Percentiles rank a stretch among this genome's conserved stretches.
phyloP scores from a whole-genome alignment of 1,140 invertebrate species.

The Tetramorium alpestre region DNA sequence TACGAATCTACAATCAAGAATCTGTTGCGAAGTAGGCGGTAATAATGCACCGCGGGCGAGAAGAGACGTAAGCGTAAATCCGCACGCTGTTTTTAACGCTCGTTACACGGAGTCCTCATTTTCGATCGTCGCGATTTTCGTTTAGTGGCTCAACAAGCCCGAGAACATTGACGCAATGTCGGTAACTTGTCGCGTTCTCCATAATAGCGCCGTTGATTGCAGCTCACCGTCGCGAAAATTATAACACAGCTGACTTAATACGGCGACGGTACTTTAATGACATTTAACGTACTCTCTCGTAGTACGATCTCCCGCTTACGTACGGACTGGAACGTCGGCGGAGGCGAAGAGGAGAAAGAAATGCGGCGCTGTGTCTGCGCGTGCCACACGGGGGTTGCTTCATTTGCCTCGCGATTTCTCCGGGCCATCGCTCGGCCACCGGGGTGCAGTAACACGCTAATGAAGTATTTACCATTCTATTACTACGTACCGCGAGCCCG shows the following conservation, averaged over 20 bases:
- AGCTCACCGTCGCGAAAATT: slow-evolving; percentile 21
- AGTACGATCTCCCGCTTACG: background rate
- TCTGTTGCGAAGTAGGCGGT: background rate
- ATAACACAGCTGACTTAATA: slow-evolving; percentile 26
- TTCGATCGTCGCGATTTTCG: background rate
- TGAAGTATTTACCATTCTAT: slow-evolving; percentile 78
- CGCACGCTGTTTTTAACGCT: background rate
- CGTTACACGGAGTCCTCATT: slow-evolving; percentile 1
- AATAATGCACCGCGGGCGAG: background rate
- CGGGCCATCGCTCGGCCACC: slow-evolving; percentile 49
- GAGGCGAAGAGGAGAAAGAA: background rate
- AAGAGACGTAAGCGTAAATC: background rate
- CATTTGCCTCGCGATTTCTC: slow-evolving; percentile 67
- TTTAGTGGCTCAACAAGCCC: background rate
- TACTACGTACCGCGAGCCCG: slow-evolving; percentile 62
- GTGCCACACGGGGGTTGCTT: slow-evolving; percentile 35
- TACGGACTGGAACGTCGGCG: background rate
- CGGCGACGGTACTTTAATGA: slow-evolving; percentile 19
- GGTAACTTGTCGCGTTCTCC: background rate
- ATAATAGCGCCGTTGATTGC: slow-evolving; percentile 48
- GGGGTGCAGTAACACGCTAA: slow-evolving; percentile 72
- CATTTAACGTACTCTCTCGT: slow-evolving; percentile 16
- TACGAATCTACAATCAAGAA: background rate
- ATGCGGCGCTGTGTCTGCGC: background rate
- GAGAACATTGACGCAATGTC: background rate